Evolutionary conservation across 1,140 invertebrate species (phyloP).

Genomic region (Heliconius himera): DNA sequence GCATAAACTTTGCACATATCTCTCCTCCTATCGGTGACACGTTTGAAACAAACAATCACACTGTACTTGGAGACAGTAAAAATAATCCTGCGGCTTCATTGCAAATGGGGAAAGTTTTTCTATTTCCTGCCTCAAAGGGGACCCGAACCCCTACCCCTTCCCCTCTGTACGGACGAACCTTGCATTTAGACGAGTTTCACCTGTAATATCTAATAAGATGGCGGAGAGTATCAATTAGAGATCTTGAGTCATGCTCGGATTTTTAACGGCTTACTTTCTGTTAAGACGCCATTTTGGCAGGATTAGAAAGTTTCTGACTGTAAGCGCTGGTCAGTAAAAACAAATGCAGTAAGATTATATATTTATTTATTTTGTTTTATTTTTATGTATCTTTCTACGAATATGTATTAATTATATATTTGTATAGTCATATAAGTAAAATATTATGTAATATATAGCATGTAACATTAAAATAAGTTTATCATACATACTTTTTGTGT

Average conservation of each 20-base stretch:
- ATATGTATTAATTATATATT: too few species aligned
- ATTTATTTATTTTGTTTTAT: too few species aligned
- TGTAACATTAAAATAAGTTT: too few species aligned
- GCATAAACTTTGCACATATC: slow-evolving; percentile 8
- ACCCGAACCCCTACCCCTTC: neutral
- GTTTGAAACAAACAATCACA: slow-evolving; percentile 23
- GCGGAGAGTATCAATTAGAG: slow-evolving; percentile 1
- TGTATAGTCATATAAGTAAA: too few species aligned
- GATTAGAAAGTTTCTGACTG: neutral
- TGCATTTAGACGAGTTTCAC: slow-evolving; percentile 22
- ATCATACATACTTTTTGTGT: too few species aligned
- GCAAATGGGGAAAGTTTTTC: slow-evolving; percentile 25
- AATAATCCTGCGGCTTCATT: slow-evolving; percentile 25
- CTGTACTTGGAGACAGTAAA: slow-evolving; percentile 19
- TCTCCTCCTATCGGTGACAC: slow-evolving; percentile 8
- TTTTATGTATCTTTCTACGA: too few species aligned
- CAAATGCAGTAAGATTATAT: too few species aligned
- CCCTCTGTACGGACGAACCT: slow-evolving; percentile 19
- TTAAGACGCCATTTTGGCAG: neutral
- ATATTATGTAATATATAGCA: too few species aligned
- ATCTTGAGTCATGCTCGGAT: neutral
- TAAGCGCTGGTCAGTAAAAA: too few species aligned
- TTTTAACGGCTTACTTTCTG: neutral
- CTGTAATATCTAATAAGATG: neutral
- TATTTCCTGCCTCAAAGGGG: slow-evolving; percentile 21